These are phyloP conservation scores for Toxotes lorentzi DNA, from an alignment of 2,797 vertebrate species.

Conservation along the genomic window DNA sequence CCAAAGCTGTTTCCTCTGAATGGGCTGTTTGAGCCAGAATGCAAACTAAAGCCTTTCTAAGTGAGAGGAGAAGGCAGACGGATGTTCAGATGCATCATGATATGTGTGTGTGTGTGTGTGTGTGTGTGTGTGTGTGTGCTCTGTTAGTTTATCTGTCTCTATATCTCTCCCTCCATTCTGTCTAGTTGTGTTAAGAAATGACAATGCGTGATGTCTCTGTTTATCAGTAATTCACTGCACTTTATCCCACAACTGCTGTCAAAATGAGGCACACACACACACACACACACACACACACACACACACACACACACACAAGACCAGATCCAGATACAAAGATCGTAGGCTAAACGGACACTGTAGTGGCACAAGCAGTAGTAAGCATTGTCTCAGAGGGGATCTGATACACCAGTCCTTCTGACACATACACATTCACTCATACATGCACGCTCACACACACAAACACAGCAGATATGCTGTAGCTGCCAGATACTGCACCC, in stretches of 20 bases:
- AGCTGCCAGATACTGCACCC: constrained; percentile 76
- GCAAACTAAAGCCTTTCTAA: constrained; percentile 46
- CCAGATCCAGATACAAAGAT: constrained; percentile 39
- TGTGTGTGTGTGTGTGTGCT: neutral
- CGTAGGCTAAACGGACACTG: constrained; percentile 62
- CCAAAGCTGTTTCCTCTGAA: constrained; percentile 41
- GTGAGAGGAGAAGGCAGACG: constrained; percentile 22
- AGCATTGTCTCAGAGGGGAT: constrained; percentile 60
- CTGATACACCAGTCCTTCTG: constrained; percentile 50
- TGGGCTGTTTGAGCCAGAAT: constrained; percentile 16
- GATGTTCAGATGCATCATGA: constrained; percentile 3
- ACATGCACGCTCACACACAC: neutral
- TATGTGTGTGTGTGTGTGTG: constrained; percentile 13
- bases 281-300: constrained; percentile 1
- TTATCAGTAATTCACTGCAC: constrained; percentile 62
- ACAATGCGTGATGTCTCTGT: constrained; percentile 56
- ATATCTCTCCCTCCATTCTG: constrained; percentile 35
- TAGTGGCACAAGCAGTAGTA: constrained; percentile 54
- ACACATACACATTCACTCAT: constrained; percentile 57
- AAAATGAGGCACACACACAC: constrained; percentile 9
- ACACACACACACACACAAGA: constrained; percentile 17
- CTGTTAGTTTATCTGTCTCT: constrained; percentile 14
- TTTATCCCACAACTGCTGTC: constrained; percentile 46
- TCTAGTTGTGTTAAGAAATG: constrained; percentile 48
- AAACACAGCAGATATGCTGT: constrained; percentile 37